Evolutionary conservation across 2,797 vertebrate genomes (phyloP).

Genomic region (Myotis planiceps): DNA sequence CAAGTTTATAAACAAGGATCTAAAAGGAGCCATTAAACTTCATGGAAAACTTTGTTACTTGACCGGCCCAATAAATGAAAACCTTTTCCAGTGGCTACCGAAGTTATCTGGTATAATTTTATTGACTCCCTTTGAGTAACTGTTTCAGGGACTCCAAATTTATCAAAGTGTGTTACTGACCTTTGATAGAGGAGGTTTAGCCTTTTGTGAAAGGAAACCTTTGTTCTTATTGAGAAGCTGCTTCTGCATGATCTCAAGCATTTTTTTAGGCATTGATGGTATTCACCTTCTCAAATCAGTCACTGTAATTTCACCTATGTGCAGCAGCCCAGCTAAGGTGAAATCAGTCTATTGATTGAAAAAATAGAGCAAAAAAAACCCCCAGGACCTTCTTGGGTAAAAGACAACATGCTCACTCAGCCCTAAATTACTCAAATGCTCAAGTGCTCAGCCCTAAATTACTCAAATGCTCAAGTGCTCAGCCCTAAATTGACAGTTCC

Average conservation of each 20-base stretch:
- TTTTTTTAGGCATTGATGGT: not conserved
- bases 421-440: not conserved
- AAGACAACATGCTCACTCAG: not conserved
- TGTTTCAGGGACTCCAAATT: not conserved
- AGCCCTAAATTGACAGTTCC: not conserved
- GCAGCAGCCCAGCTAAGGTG: not conserved
- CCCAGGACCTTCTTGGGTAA: not conserved
- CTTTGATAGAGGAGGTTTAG: not conserved
- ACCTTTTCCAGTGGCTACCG: not conserved
- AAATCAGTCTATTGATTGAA: not conserved
- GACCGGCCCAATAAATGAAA: not conserved
- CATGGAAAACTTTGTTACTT: not conserved
- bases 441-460: not conserved
- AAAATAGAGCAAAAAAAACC: not conserved
- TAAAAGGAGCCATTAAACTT: rapidly evolving
- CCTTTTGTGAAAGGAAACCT: not conserved
- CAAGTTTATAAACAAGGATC: conserved; percentile 3
- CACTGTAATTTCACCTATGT: not conserved
- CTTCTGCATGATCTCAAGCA: not conserved
- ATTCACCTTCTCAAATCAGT: not conserved
- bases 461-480: not conserved
- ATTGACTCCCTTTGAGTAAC: conserved; percentile 10
- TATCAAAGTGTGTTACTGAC: not conserved
- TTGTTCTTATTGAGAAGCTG: not conserved
- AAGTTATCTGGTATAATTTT: conserved; percentile 27